Evolutionary conservation across 2,797 vertebrate species (phyloP).

Genomic region (Cossypha caffra): DNA sequence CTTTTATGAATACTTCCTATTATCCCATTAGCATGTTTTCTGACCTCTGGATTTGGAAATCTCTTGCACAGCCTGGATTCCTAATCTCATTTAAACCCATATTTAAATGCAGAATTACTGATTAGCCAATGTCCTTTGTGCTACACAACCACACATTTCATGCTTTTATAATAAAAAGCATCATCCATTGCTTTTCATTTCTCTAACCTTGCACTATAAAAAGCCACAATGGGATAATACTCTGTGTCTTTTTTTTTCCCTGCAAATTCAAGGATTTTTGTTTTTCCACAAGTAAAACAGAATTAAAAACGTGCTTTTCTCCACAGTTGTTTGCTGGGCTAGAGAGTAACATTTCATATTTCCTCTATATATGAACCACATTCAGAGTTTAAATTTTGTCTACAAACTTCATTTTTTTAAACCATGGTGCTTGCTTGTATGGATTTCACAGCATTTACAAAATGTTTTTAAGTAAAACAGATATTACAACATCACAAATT

Average conservation of each 20-base stretch:
- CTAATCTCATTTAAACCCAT: conserved; percentile 54
- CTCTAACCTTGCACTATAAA: background rate
- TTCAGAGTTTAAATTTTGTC: background rate
- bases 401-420: background rate
- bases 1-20: conserved; percentile 41
- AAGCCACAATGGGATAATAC: background rate
- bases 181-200: background rate
- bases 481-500: background rate
- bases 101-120: conserved; percentile 57
- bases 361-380: background rate
- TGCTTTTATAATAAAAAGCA: conserved; percentile 7
- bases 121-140: conserved; percentile 41
- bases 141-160: background rate
- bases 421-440: too few species aligned
- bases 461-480: background rate
- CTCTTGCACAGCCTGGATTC: conserved; percentile 41
- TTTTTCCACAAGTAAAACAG: background rate
- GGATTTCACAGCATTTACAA: background rate
- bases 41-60: conserved; percentile 49
- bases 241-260: background rate
- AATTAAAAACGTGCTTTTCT: background rate
- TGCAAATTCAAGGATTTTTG: background rate
- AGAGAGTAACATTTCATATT: background rate
- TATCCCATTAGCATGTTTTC: conserved; percentile 46
- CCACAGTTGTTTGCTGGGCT: background rate